Percentiles rank a stretch among this genome's conserved stretches.
Evolutionary conservation across 2,888 invertebrate genomes (phyloP).

Genomic region (Laothoe populi): DNA sequence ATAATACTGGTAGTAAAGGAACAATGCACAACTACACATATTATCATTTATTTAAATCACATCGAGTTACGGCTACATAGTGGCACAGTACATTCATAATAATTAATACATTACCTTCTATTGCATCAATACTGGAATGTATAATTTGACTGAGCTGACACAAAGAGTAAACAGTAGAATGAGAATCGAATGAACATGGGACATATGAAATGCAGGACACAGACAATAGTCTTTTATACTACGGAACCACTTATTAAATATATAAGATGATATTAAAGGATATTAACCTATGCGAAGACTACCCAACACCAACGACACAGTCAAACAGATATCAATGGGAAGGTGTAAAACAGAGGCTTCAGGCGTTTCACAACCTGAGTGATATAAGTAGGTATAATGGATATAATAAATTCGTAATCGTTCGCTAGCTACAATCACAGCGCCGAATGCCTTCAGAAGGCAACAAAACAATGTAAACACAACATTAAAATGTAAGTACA

Average conservation of each 20-base stretch:
- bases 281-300: slow-evolving; percentile 1
- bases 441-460: slow-evolving; percentile 11
- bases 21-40: slow-evolving; percentile 21
- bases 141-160: slow-evolving; percentile 20
- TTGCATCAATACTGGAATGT: slow-evolving; percentile 22
- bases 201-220: slow-evolving; percentile 12
- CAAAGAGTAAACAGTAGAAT: neutral
- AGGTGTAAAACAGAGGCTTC: slow-evolving; percentile 9
- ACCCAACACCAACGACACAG: slow-evolving; percentile 18
- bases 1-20: slow-evolving; percentile 25
- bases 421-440: slow-evolving; percentile 1
- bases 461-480: slow-evolving; percentile 20
- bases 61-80: slow-evolving; percentile 8
- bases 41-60: slow-evolving; percentile 11
- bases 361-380: slow-evolving; percentile 27
- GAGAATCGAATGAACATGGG: slow-evolving; percentile 9
- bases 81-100: slow-evolving; percentile 13
- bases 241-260: slow-evolving; percentile 3
- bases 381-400: slow-evolving; percentile 4
- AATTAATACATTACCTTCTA: neutral
- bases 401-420: slow-evolving; percentile 20
- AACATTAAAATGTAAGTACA: slow-evolving; percentile 20
- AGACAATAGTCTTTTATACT: slow-evolving; percentile 1
- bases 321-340: neutral
- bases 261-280: neutral